Evolutionary conservation across 2,797 vertebrate species (phyloP), one percentile per base, ranked within the genome.

Genomic region (Corythornis leucogaster): DNA sequence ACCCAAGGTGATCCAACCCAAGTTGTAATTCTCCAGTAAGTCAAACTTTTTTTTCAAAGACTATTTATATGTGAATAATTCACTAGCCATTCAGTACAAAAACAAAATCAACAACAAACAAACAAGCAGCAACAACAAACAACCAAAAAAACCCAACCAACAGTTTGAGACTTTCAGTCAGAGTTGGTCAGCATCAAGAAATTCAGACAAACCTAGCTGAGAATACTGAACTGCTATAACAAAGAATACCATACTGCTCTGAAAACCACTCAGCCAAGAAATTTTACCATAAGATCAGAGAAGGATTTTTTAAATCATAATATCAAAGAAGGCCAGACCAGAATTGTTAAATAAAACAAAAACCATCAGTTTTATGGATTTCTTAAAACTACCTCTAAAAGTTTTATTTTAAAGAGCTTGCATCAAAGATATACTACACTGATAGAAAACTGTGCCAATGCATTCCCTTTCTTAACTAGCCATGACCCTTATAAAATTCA

Each of bases 391-490:
- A 28, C 2, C 2, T 10, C 58, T 62, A 75, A 55, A 88, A 46
- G 31, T 68, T 80, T 63, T 35, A 76, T 11, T 66, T 67, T 57
- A 28, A 80, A 76, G 57, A 74, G 25, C 8, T 71, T 5, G 2
- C 13, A 19, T n/a, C 0, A 0, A 90, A 63, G 21, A 50, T 14
- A 20, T 24, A 31, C 15, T 69, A 43, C 28, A 43, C n/a, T 12
- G n/a, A 76, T 1, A 80, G 68, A 62, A 89, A 90, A 55, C 30
- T 25, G 35, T 40, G 31, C 75, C 74, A 48, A 70, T 58, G 28
- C 25, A 45, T 61, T 77, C 38, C 22, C 30, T 50, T 48, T 76
- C 78, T 76, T 42, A 62, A 57, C 18, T 57, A 89, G 64, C 48
- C 55, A 48, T 7, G 8, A 50, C n/a, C 18, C 16, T 55, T 38